Conservation (phyloP, 2,888 invertebrate genomes). For the Spisula solida region DNA sequence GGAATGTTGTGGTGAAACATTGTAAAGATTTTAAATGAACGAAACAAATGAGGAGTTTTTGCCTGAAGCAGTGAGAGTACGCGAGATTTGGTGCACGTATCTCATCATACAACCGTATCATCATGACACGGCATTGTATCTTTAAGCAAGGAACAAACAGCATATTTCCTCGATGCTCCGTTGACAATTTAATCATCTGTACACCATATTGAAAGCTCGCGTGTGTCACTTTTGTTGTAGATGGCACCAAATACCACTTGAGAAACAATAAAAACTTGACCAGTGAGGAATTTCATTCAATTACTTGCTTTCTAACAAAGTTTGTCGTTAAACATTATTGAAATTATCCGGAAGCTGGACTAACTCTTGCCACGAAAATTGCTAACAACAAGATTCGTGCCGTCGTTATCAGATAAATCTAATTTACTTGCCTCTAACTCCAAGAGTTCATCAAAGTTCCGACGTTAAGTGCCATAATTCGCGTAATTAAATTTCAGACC, state of each 20-base stretch:
- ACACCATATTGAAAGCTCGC: conserved; percentile 10
- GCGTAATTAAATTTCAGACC: conserved; percentile 16
- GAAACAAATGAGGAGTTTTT: not conserved
- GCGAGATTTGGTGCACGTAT: not conserved
- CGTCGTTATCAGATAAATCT: conserved; percentile 39
- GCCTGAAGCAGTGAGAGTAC: not conserved
- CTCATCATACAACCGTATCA: not conserved
- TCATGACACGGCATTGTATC: not conserved
- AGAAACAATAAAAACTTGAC: conserved; percentile 44
- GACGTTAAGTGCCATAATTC: conserved; percentile 19
- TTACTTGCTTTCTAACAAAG: conserved; percentile 47
- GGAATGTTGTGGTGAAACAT: not conserved
- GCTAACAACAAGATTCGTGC: conserved; percentile 34
- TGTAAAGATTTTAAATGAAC: not conserved
- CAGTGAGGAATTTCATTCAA: conserved; percentile 43
- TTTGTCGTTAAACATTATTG: conserved; percentile 52
- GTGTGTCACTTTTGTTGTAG: not conserved
- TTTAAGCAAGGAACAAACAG: not conserved
- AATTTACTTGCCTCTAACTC: conserved; percentile 44
- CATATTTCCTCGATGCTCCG: not conserved
- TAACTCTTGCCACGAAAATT: conserved; percentile 46
- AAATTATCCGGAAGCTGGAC: conserved; percentile 53
- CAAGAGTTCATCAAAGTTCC: conserved; percentile 47
- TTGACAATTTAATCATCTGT: conserved; percentile 9
- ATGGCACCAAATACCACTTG: conserved; percentile 3